Evolutionary conservation across 2,113 vertebrate species (phyloP).

Genomic region (Bos javanicus): DNA sequence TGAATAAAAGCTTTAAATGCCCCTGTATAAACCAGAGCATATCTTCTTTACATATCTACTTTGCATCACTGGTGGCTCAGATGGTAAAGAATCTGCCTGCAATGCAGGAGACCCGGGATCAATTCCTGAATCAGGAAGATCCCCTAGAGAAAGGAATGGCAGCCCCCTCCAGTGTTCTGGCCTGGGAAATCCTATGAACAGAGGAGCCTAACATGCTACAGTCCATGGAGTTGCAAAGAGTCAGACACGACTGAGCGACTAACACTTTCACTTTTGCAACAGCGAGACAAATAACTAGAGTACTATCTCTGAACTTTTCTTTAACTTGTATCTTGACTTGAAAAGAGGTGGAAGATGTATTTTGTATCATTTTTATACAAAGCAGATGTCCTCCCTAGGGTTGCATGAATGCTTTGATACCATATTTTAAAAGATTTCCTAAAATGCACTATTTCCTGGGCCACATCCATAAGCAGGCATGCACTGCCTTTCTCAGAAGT

Average conservation of each 20-base stretch:
- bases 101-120: not conserved
- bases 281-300: not conserved
- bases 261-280: not conserved
- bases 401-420: not conserved
- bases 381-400: not conserved
- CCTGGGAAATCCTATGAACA: not conserved
- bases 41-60: not conserved
- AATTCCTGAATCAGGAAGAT: not conserved
- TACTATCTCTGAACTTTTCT: not conserved
- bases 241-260: not conserved
- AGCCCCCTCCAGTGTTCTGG: not conserved
- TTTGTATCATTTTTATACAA: not conserved
- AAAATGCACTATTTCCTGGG: not conserved
- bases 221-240: not conserved
- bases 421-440: not conserved
- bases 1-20: not conserved
- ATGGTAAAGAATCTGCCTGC: not conserved
- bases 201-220: not conserved
- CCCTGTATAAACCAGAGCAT: not conserved
- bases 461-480: not conserved
- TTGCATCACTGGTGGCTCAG: not conserved
- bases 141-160: not conserved
- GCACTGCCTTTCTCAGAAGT: not conserved
- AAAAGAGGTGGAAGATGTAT: not conserved
- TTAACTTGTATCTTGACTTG: not conserved